These are phyloP conservation scores for Eleginops maclovinus DNA, from an alignment of 2,113 vertebrate species.

Conservation along the genomic window DNA sequence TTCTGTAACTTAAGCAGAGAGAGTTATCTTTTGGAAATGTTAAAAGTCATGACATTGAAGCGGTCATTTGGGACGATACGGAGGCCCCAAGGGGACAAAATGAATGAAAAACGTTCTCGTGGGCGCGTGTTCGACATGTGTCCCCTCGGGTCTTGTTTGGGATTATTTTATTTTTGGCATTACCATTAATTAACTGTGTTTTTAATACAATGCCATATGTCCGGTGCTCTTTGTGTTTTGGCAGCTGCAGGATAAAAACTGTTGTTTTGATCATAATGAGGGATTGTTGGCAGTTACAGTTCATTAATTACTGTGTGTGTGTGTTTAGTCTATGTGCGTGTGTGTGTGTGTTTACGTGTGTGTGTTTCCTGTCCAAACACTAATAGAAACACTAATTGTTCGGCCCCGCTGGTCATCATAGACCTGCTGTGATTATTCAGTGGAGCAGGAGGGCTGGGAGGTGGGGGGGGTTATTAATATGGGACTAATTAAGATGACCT, in stretches of 20 bases:
- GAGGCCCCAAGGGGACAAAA: too few species aligned
- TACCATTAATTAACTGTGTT: too few species aligned
- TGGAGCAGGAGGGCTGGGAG: not conserved
- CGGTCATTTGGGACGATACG: too few species aligned
- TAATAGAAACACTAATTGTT: slow-evolving; percentile 45
- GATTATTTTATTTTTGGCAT: too few species aligned
- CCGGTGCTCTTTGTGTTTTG: not conserved
- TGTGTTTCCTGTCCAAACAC: slow-evolving; percentile 24
- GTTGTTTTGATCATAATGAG: not conserved
- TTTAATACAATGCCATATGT: not conserved
- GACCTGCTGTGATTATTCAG: slow-evolving; percentile 23
- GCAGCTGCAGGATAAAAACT: not conserved
- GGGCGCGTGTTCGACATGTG: too few species aligned
- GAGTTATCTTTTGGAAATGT: too few species aligned
- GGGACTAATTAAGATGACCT: slow-evolving; percentile 57
- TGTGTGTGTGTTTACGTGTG: slow-evolving; percentile 31
- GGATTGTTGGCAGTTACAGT: not conserved
- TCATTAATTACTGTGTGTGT: slow-evolving; percentile 27
- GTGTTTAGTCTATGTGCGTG: not conserved
- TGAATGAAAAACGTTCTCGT: too few species aligned
- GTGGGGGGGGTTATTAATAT: slow-evolving; percentile 15
- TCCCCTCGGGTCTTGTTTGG: too few species aligned
- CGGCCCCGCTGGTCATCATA: slow-evolving; percentile 34
- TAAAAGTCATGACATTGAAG: too few species aligned
- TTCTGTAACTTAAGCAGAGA: too few species aligned